Conservation (phyloP, 2,113 vertebrate genomes). For the Hystrix cristata region DNA sequence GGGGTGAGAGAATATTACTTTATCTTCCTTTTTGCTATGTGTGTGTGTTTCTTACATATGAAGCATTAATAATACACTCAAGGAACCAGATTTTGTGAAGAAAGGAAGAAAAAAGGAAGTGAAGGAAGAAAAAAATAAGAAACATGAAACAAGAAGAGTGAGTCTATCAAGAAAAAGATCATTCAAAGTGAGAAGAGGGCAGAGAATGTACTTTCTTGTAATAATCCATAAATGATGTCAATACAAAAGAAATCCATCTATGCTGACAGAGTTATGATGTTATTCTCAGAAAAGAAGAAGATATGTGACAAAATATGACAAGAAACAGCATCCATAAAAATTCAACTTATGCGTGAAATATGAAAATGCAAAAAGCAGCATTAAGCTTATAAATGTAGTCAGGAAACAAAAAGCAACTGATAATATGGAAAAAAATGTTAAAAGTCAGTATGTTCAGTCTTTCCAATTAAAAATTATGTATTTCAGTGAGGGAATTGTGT, state of each 20-base stretch:
- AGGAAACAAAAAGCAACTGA: neutral
- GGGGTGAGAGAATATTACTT: neutral
- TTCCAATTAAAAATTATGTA: neutral
- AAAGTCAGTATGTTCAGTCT: neutral
- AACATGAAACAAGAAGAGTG: neutral
- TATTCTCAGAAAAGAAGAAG: neutral
- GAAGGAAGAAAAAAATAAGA: no score
- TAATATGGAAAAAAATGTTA: neutral
- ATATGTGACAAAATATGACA: neutral
- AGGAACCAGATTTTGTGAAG: neutral
- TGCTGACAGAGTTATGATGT: neutral
- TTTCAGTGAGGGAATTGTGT: neutral
- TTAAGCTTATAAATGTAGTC: neutral
- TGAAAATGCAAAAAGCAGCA: neutral
- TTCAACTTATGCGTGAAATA: neutral
- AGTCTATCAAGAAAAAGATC: neutral
- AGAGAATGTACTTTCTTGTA: neutral
- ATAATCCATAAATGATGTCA: neutral
- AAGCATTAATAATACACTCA: neutral
- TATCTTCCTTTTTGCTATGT: neutral
- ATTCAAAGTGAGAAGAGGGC: neutral
- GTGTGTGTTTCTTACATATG: neutral
- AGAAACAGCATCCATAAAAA: neutral
- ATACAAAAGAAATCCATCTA: neutral
- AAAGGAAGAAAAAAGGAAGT: neutral